These are phyloP conservation scores for Taenioides sp. DNA, from an alignment of 2,797 vertebrate genomes.

Conservation along the genomic window DNA sequence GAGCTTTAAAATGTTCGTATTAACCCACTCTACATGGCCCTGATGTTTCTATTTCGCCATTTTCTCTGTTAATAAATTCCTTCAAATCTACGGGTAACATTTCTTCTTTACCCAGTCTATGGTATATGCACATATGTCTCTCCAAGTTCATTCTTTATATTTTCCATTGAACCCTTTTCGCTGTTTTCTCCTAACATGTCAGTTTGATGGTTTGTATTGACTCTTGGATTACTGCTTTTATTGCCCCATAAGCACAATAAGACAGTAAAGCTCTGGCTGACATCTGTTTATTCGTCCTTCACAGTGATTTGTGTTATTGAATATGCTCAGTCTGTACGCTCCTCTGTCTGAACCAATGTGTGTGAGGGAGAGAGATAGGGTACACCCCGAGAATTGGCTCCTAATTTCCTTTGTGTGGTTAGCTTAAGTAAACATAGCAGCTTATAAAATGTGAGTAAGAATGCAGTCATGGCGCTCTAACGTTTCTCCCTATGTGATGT, in stretches of 20 bases:
- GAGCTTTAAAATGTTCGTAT: no score
- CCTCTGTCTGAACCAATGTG: background rate
- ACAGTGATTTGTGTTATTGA: conserved; percentile 16
- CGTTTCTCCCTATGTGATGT: conserved; percentile 31
- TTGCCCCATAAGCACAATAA: conserved; percentile 4
- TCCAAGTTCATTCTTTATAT: background rate
- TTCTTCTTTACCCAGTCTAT: no score
- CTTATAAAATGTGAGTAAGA: conserved; percentile 56
- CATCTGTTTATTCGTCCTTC: background rate
- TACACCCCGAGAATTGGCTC: conserved; percentile 31
- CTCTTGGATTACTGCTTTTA: background rate
- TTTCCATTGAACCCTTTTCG: background rate
- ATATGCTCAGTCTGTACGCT: background rate
- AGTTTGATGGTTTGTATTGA: background rate
- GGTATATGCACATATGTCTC: background rate
- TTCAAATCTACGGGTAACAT: no score
- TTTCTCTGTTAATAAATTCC: no score
- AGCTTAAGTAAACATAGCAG: conserved; percentile 68
- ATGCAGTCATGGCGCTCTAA: conserved; percentile 37
- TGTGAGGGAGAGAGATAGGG: conserved; percentile 3
- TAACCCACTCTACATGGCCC: no score
- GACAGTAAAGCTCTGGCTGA: background rate
- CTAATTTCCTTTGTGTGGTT: conserved; percentile 74
- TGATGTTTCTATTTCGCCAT: no score
- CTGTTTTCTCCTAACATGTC: conserved; percentile 1